Base-by-base conservation (phyloP, 1,140 invertebrate species). In the Zaprionus inermis region DNA sequence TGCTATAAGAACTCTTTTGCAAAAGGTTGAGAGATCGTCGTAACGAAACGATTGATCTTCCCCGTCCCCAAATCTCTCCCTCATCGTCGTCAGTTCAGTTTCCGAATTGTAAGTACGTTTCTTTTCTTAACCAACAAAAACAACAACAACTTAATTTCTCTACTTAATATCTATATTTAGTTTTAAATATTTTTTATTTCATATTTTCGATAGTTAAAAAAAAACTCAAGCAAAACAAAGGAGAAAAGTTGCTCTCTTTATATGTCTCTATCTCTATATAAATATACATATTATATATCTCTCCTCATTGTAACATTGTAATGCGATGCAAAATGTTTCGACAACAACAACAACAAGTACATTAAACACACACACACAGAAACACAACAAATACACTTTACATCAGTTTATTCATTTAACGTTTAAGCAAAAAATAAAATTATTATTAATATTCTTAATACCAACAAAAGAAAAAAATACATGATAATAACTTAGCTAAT, bases 61-160 rank as follows among this genome's bases (percentile, higher is more conserved):
- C 24, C 41, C 59, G 14, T 49, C 44, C 44, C 18, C 59, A 70
- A 56, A 64, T 59, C 79, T 72, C 73, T 72, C 49, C 55, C 78
- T 58, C 76, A 66, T 75, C 81, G 80, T 82, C 83, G 83, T 84
- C 84, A 89, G 85, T 89, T 83, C 84, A 89, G 84, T 90, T 86
- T 88, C 55, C 79, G 88, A 90, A 90, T 90, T 90, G 89, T 91
- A 91, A 91, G 89, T 91, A 91, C 84, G 74, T 84, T 91, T 91
- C 81, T 80, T 81, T 83, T 84, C 80, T 85, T 71, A 60, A 72
- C 36, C 30, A 65, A 65, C 20, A 83, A 69, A 64, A 79, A 79
- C 67, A 38, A 41, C 38, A 76, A 81, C 57, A 75, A 75, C 34
- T 73, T 74, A 54, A 69, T 64, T 73, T 74, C 24, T 52, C 54